Conservation (phyloP, 2,113 vertebrate genomes). For the Desmodus rotundus region DNA sequence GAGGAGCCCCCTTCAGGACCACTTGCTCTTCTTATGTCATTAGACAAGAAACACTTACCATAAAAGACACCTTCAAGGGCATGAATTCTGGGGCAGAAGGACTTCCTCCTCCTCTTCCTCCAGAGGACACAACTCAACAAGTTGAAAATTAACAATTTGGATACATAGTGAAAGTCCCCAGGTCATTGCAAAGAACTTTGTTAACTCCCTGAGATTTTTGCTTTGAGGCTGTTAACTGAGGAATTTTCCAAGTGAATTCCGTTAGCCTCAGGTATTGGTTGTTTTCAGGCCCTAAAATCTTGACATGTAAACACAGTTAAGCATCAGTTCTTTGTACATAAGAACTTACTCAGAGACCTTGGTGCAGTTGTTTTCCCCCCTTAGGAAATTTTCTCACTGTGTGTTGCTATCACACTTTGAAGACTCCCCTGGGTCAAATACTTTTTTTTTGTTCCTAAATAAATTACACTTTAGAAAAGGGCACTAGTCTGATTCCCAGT, state of each 20-base stretch:
- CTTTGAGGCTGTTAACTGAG: background rate
- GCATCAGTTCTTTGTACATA: background rate
- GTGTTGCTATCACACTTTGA: background rate
- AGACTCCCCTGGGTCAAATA: background rate
- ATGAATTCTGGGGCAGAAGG: background rate
- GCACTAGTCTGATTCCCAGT: background rate
- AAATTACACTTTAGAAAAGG: background rate
- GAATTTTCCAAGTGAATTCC: background rate
- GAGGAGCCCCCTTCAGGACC: conserved; percentile 69
- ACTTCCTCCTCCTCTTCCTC: background rate
- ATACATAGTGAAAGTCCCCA: background rate
- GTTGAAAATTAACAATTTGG: background rate
- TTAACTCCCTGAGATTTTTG: background rate
- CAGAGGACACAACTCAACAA: background rate
- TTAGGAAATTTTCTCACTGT: background rate
- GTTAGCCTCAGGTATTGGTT: background rate
- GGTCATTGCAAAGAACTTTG: background rate
- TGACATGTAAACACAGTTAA: background rate
- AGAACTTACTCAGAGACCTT: background rate
- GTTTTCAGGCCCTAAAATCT: background rate
- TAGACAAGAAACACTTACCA: conserved; percentile 47
- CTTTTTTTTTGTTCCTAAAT: background rate
- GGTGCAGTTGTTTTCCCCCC: background rate
- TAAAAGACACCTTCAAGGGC: conserved; percentile 25
- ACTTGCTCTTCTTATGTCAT: conserved; percentile 58